Percentiles rank a stretch among this genome's conserved stretches.
Conservation (phyloP, 2,888 invertebrate genomes). For the Teinopalpus imperialis region DNA sequence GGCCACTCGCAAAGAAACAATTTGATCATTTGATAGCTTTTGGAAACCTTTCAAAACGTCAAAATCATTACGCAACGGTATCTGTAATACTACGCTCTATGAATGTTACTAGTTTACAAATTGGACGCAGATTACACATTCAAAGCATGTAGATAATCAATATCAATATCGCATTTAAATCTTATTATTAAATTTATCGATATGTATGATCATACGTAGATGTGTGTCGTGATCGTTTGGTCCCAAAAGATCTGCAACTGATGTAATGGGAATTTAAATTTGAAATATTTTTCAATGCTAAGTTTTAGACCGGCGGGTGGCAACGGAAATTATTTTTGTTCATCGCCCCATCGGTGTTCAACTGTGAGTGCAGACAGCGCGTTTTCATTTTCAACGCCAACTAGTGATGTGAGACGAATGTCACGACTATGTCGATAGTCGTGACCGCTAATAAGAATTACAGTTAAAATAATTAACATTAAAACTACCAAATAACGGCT, state of each 20-base stretch:
- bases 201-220: not conserved
- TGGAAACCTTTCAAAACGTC: too few relatives aligned
- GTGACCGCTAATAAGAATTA: too few relatives aligned
- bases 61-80: too few relatives aligned
- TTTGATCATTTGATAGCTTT: too few relatives aligned
- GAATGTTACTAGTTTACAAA: too few relatives aligned
- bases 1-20: too few relatives aligned
- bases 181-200: constrained; percentile 7
- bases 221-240: not conserved
- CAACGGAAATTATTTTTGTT: constrained; percentile 34
- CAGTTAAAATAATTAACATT: too few relatives aligned
- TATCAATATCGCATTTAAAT: constrained; percentile 7
- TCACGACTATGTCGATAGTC: too few relatives aligned
- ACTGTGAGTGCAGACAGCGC: constrained; percentile 17
- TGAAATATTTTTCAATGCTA: constrained; percentile 28
- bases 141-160: too few relatives aligned
- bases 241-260: constrained; percentile 5
- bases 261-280: constrained; percentile 28
- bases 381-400: constrained; percentile 5
- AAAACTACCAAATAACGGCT: too few relatives aligned
- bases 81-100: too few relatives aligned
- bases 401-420: constrained; percentile 1
- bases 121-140: too few relatives aligned
- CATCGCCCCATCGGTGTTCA: constrained; percentile 21
- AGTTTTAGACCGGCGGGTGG: constrained; percentile 25